Evolutionary conservation across 1,140 invertebrate genomes (phyloP).

Genomic region (Drosophila pallidifrons): DNA sequence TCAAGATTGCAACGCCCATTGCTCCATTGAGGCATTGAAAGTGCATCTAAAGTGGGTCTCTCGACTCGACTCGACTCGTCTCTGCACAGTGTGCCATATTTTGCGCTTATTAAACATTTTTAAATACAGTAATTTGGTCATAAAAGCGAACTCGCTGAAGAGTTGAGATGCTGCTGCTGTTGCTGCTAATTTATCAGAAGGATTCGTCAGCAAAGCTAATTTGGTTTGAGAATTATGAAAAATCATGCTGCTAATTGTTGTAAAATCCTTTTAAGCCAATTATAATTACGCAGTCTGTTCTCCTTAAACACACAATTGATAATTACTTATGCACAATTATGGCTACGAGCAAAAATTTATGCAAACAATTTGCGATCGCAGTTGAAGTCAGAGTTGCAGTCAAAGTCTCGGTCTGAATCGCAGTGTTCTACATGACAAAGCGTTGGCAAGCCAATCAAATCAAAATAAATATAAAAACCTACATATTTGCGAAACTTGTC

Average conservation of each 20-base stretch:
- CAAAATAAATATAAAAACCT: constrained; percentile 46
- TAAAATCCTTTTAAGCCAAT: constrained; percentile 55
- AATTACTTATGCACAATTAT: constrained; percentile 71
- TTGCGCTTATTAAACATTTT: constrained; percentile 81
- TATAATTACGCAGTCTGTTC: constrained; percentile 35
- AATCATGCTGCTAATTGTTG: constrained; percentile 70
- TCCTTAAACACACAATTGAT: constrained; percentile 52
- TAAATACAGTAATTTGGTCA: constrained; percentile 76
- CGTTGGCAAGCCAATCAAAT: constrained; percentile 46
- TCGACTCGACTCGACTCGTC: background rate
- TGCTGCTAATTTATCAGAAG: constrained; percentile 63
- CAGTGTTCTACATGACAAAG: constrained; percentile 19
- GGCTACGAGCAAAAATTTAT: constrained; percentile 61
- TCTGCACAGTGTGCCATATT: constrained; percentile 42
- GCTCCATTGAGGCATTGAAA: constrained; percentile 25
- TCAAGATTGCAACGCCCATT: constrained; percentile 29
- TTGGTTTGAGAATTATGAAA: constrained; percentile 66
- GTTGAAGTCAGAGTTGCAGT: constrained; percentile 3
- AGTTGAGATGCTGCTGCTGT: constrained; percentile 13
- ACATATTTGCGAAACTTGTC: constrained; percentile 71
- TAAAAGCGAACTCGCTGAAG: background rate
- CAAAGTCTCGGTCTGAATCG: background rate
- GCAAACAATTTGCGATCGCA: constrained; percentile 59
- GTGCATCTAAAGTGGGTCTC: constrained; percentile 42
- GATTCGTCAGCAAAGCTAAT: constrained; percentile 61